Conservation (phyloP, 2,797 vertebrate species). For the Microctenopoma steveboyesi region DNA sequence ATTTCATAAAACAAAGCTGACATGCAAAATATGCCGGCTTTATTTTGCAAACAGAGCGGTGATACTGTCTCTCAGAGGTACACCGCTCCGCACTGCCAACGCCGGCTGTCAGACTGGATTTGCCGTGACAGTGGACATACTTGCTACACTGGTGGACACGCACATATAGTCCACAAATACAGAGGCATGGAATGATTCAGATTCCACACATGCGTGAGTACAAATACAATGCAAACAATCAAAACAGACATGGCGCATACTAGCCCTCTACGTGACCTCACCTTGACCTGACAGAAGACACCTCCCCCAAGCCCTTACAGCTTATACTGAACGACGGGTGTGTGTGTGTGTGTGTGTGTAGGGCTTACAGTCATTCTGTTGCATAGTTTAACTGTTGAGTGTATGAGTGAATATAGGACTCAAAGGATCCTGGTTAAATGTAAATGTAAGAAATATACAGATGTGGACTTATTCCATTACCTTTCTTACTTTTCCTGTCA, state of each 20-base stretch:
- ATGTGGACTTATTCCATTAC: constrained; percentile 57
- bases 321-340: constrained; percentile 61
- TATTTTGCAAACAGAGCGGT: constrained; percentile 67
- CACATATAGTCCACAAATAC: constrained; percentile 24
- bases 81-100: constrained; percentile 39
- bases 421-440: constrained; percentile 56
- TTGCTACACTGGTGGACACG: constrained; percentile 29
- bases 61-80: constrained; percentile 69
- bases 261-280: constrained; percentile 44
- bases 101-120: constrained; percentile 66
- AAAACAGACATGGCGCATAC: constrained; percentile 26
- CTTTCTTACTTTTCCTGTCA: constrained; percentile 42
- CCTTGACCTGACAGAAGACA: constrained; percentile 62
- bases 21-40: constrained; percentile 52
- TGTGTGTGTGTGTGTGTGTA: constrained; percentile 18
- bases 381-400: constrained; percentile 73
- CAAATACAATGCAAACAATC: constrained; percentile 17
- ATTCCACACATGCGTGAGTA: constrained; percentile 2
- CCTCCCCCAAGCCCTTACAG: constrained; percentile 23
- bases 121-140: constrained; percentile 45
- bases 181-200: neutral
- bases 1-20: constrained; percentile 39
- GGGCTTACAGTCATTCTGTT: constrained; percentile 57
- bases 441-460: constrained; percentile 40
- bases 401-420: constrained; percentile 70